Conservation (phyloP, 2,797 vertebrate genomes). For the Parauchenoglanis ngamensis region DNA sequence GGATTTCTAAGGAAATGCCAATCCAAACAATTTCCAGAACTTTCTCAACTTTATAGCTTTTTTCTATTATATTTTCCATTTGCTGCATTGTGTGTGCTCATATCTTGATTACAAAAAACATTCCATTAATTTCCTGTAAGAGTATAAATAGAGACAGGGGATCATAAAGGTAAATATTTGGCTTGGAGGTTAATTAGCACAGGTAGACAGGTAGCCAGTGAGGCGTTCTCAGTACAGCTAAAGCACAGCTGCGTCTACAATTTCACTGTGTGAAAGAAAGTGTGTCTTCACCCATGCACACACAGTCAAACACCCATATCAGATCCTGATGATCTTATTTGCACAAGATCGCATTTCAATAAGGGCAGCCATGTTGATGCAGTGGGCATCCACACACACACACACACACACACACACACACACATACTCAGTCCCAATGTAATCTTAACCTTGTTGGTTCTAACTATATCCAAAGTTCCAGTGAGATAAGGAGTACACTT, state of each 20-base stretch:
- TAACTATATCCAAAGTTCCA: constrained; percentile 52
- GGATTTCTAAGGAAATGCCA: constrained; percentile 18
- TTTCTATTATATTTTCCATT: constrained; percentile 32
- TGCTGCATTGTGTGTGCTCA: background rate
- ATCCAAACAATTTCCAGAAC: constrained; percentile 23
- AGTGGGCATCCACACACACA: constrained; percentile 23
- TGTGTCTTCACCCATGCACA: constrained; percentile 30
- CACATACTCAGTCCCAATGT: constrained; percentile 6
- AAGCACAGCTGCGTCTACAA: constrained; percentile 15
- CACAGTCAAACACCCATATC: constrained; percentile 36
- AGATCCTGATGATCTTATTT: constrained; percentile 46
- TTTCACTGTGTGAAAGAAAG: constrained; percentile 50
- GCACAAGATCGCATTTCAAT: constrained; percentile 40
- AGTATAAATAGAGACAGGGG: constrained; percentile 28
- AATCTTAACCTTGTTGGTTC: constrained; percentile 21
- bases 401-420: constrained; percentile 29
- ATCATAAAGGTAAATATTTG: constrained; percentile 45
- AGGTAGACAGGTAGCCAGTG: constrained; percentile 18
- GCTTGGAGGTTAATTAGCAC: constrained; percentile 14
- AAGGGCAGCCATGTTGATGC: constrained; percentile 32
- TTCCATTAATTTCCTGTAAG: constrained; percentile 50
- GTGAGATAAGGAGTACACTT: constrained; percentile 60
- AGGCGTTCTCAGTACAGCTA: constrained; percentile 20
- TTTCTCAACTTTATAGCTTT: constrained; percentile 1
- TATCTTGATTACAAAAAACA: constrained; percentile 30